Evolutionary conservation across 2,113 vertebrate genomes (phyloP), one percentile per base, ranked within the genome.

Genomic region (Bombycilla garrulus): DNA sequence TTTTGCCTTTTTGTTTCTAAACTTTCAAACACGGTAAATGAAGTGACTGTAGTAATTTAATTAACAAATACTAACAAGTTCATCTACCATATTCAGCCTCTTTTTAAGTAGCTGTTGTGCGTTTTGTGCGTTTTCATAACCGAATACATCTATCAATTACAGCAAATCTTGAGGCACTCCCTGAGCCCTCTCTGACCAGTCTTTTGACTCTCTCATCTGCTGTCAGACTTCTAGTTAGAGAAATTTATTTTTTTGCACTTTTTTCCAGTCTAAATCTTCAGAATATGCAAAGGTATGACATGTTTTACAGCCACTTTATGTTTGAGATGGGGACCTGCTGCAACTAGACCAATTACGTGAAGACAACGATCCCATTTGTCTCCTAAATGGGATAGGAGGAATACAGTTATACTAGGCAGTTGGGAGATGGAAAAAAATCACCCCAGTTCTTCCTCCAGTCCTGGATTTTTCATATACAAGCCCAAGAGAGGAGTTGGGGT

Each of bases 221-320:
- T 44, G 13, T 57, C 62, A 80, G 25, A 28, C 26, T 42, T 47
- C 28, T 45, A 35, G 45, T 45, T 69, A 48, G 57, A 86, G 36
- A 83, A 60, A 66, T 4, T 23, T 42, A 18, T 26, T 69, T 77
- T 77, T 79, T 64, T 76, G 1, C 3, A 21, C 8, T 66, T 31
- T 50, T 81, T n/a, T 70, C 47, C 64, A 36, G 23, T 16, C 28
- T 69, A 28, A 86, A 17, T 73, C 47, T 92, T 84, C 24, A 61
- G 61, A 81, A 33, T 48, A 67, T 23, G 33, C 0, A 2, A 44
- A 56, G 24, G 11, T 66, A 9, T 60, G 71, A 26, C 23, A 5
- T 0, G 0, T 47, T 28, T 73, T 35, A 33, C 18, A 69, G 26
- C 12, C 0, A 0, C 23, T 72, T 66, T 35, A 8, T 14, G 3